Conservation (phyloP, 1,140 invertebrate genomes). For the Stenopsyche tienmushanensis region DNA sequence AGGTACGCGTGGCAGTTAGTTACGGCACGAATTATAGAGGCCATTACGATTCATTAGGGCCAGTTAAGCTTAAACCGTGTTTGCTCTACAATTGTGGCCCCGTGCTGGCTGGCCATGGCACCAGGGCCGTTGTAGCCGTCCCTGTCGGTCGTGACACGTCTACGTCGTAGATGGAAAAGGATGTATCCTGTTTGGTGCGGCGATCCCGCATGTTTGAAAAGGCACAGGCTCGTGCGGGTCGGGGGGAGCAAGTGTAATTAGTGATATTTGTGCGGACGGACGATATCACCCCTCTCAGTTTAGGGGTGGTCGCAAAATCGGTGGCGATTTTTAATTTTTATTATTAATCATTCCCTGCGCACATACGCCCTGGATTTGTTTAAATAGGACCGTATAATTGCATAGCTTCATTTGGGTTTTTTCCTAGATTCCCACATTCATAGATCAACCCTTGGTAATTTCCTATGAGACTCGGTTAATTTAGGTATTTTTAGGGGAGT, state of each 20-base stretch:
- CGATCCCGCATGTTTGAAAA: not conserved
- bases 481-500: too few relatives aligned
- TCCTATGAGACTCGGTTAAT: too few relatives aligned
- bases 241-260: slow-evolving; percentile 36
- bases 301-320: not conserved
- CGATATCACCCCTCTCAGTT: slow-evolving; percentile 38
- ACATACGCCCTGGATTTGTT: not conserved
- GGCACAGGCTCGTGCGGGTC: slow-evolving; percentile 5
- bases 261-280: slow-evolving; percentile 42
- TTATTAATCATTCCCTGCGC: slow-evolving; percentile 8
- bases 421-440: too few relatives aligned
- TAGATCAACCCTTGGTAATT: too few relatives aligned
- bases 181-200: not conserved
- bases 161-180: not conserved
- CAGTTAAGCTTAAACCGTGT: slow-evolving; percentile 51
- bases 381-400: not conserved
- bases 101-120: slow-evolving; percentile 5
- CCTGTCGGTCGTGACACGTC: slow-evolving; percentile 15
- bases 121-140: slow-evolving; percentile 6
- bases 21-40: slow-evolving; percentile 57
- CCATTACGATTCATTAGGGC: slow-evolving; percentile 61
- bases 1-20: slow-evolving; percentile 50
- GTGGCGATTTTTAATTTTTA: not conserved
- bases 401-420: too few relatives aligned
- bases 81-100: slow-evolving; percentile 36